Percentiles rank a stretch among this genome's conserved stretches.
These are phyloP conservation scores for Drosophila bocqueti DNA, from an alignment of 1,140 invertebrate species.

Conservation along the genomic window DNA sequence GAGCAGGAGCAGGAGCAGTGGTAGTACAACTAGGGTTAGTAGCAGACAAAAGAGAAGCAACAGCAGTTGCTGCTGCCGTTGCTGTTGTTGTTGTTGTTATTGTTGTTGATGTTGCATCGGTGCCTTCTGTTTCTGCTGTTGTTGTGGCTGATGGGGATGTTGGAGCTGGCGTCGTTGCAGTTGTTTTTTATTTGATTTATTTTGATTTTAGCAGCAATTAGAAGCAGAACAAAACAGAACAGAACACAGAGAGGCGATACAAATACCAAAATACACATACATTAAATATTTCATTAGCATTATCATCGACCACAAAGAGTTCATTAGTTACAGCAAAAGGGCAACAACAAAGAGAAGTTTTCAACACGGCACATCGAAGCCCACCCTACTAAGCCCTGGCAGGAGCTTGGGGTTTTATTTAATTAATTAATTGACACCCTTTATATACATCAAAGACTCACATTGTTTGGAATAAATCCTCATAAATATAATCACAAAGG, in stretches of 20 bases:
- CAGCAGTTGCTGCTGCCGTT: conserved; percentile 27
- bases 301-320: conserved; percentile 34
- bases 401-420: not conserved
- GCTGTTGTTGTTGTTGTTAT: conserved; percentile 21
- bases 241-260: conserved; percentile 78
- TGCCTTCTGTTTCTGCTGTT: conserved; percentile 52
- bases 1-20: conserved; percentile 54
- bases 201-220: conserved; percentile 71
- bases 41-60: conserved; percentile 51
- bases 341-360: conserved; percentile 44
- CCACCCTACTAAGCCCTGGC: conserved; percentile 11
- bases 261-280: conserved; percentile 73
- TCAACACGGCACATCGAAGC: conserved; percentile 1
- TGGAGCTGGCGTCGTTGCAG: conserved; percentile 54
- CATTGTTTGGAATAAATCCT: too few relatives aligned
- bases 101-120: conserved; percentile 45
- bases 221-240: conserved; percentile 72
- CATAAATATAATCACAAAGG: not conserved
- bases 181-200: conserved; percentile 45
- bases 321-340: conserved; percentile 47
- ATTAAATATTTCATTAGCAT: conserved; percentile 56
- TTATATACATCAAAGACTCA: not conserved
- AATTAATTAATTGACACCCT: not conserved
- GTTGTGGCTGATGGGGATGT: conserved; percentile 39
- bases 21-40: conserved; percentile 62